Conservation (phyloP, 2,888 invertebrate genomes). For the Spisula subtruncata region DNA sequence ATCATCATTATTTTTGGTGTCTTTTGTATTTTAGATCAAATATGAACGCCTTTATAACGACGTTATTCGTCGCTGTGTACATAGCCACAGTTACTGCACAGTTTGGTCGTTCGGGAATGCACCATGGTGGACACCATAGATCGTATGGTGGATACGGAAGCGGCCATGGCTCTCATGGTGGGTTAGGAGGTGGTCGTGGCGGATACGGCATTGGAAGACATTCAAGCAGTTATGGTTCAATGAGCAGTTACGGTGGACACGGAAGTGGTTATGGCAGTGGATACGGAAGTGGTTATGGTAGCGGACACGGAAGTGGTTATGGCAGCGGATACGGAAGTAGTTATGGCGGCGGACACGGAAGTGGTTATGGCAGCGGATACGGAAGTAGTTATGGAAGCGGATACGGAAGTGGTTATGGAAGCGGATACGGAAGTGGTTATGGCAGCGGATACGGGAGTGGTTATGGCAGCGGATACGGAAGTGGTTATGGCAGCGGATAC, state of each 20-base stretch:
- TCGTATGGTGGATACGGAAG: background rate
- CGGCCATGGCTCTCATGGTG: background rate
- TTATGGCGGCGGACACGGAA: too few species aligned
- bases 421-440: background rate
- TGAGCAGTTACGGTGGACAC: background rate
- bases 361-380: too few species aligned
- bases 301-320: background rate
- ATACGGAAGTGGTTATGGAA: background rate
- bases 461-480: background rate
- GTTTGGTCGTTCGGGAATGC: background rate
- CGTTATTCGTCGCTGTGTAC: background rate
- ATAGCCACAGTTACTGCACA: background rate
- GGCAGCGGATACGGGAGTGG: background rate
- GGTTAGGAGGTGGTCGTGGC: background rate
- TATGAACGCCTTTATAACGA: background rate
- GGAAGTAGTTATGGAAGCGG: too few species aligned
- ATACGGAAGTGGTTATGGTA: background rate
- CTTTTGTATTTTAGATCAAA: background rate
- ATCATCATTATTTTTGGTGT: too few species aligned
- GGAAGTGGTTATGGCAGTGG: background rate
- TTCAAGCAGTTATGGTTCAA: background rate
- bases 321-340: background rate
- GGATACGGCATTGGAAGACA: background rate
- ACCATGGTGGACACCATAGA: background rate
- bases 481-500: background rate